A percentile compares a stretch with the other conserved stretches of the same genome.
These are phyloP conservation scores for Exephanes ischioxanthus DNA, from an alignment of 2,888 invertebrate species.

Conservation along the genomic window DNA sequence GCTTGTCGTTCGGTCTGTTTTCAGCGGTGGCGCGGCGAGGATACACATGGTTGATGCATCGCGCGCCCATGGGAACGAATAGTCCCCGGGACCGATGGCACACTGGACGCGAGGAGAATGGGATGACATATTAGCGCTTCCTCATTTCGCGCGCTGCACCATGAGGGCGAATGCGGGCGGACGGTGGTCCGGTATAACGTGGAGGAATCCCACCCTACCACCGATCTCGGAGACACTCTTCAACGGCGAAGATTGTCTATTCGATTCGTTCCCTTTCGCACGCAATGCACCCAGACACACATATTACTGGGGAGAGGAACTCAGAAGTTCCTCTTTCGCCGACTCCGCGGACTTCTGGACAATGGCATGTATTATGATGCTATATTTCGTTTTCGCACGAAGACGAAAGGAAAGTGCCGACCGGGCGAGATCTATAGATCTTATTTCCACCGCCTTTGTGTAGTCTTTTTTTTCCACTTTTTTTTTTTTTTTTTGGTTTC, in stretches of 20 bases:
- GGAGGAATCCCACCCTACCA: not conserved
- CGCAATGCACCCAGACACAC: not conserved
- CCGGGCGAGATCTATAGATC: slow-evolving; percentile 60
- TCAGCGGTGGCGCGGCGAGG: not conserved
- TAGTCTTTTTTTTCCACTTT: not conserved
- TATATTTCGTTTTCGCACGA: slow-evolving; percentile 65
- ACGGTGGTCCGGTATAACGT: not conserved
- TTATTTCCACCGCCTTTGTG: slow-evolving; percentile 50
- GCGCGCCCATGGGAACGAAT: slow-evolving; percentile 13
- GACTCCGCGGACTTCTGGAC: slow-evolving; percentile 47
- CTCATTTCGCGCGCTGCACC: slow-evolving; percentile 64
- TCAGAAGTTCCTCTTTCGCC: not conserved
- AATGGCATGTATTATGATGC: slow-evolving; percentile 55
- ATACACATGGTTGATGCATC: slow-evolving; percentile 2
- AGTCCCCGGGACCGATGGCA: slow-evolving; percentile 4
- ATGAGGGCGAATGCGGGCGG: not conserved
- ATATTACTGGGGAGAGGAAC: not conserved
- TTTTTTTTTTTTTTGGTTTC: slow-evolving; percentile 46
- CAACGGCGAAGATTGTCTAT: slow-evolving; percentile 45
- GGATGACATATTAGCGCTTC: slow-evolving; percentile 61
- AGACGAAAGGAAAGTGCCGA: slow-evolving; percentile 43
- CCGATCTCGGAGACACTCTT: slow-evolving; percentile 2
- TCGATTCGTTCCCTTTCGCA: slow-evolving; percentile 39
- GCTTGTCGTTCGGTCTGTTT: not conserved
- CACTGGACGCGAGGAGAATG: slow-evolving; percentile 34